Conservation (phyloP, 64 coral and sea anemone species). For the Pocillopora damicornis region DNA sequence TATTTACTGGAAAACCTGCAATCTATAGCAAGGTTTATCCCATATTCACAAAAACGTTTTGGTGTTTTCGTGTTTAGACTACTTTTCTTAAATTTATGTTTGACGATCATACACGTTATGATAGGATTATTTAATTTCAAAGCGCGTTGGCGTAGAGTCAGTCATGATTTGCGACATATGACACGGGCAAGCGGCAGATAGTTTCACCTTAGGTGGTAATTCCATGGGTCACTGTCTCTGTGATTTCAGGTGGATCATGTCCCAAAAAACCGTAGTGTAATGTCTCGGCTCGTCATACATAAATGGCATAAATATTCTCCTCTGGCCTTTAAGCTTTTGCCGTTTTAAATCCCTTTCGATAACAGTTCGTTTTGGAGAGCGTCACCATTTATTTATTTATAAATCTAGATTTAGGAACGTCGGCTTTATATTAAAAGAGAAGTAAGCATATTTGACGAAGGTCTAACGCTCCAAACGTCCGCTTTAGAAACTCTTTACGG, state of each 20-base stretch:
- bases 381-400: too few species aligned
- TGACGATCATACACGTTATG: neutral
- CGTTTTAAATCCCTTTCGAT: too few species aligned
- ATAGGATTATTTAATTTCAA: neutral
- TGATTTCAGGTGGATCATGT: neutral
- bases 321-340: too few species aligned
- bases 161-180: neutral
- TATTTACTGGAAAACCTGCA: neutral
- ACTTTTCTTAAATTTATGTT: neutral
- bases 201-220: neutral
- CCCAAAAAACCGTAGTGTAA: neutral
- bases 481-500: too few species aligned
- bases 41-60: neutral
- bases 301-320: too few species aligned
- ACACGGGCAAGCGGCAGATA: neutral
- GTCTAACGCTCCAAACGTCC: too few species aligned
- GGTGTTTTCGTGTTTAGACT: neutral
- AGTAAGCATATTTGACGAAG: too few species aligned
- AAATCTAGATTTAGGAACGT: too few species aligned
- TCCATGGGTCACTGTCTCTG: constrained; percentile 25
- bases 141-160: neutral
- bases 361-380: too few species aligned
- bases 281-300: neutral
- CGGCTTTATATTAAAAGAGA: too few species aligned
- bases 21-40: neutral